Evolutionary conservation across 2,797 vertebrate species (phyloP), one percentile per base, ranked within the genome.

Genomic region (Coendou prehensilis): DNA sequence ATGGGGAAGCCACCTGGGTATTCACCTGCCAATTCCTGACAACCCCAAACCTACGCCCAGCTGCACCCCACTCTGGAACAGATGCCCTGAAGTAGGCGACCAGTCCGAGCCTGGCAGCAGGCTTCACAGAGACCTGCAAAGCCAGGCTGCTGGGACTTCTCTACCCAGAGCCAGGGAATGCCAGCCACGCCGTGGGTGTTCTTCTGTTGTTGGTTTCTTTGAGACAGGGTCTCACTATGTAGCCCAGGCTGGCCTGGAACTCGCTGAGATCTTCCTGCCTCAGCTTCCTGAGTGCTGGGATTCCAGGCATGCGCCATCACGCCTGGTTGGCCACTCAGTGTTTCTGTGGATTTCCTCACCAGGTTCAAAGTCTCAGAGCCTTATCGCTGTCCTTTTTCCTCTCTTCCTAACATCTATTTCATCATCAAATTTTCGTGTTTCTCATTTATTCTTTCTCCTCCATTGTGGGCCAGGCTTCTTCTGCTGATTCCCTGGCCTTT

Each of bases 21-120:
- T 6, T 3, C 33, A 54, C 64, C 83, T 95, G 85, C 69, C 93
- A 50, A 76, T 96, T 91, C 61, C 87, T 83, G 89, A 9, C 59
- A 82, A 64, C 76, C 91, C 94, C 76, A 83, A 95, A 69, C 45
- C 71, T 0, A 0, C 5, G 52, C 54, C 56, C 10, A 45, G 50
- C 50, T 45, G 41, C 18, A 23, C 15, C 23, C 67, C 47, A 9
- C 22, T 22, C 75, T 47, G 10, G 23, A 59, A 89, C 0, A 45
- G 64, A 59, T 5, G 4, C 37, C 22, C 63, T 50, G 7, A 23
- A 81, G 61, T 54, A 75, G 8, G 45, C 79, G 71, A 45, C 8
- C 75, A 61, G 37, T 41, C 37, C 37, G 37, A 41, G 37, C 37
- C 37, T 52, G 52, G 47, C 79, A 67, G 56, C 18, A 20, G 37